A percentile compares a stretch with the other conserved stretches of the same genome.
Conservation (phyloP, 2,888 invertebrate species). For the Rotaria sp. region DNA sequence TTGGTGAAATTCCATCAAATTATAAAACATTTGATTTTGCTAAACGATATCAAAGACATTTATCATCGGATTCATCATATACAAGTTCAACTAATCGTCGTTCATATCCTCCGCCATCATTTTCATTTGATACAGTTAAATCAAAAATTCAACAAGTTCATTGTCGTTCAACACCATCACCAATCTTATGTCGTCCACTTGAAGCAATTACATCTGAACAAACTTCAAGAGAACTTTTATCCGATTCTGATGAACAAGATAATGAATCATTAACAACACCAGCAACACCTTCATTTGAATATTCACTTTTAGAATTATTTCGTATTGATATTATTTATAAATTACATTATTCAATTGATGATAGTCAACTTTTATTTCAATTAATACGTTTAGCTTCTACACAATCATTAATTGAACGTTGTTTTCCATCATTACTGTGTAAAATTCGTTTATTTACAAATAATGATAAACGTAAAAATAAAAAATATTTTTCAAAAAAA, state of each 20-base stretch:
- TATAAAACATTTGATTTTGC: background rate
- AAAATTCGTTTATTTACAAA: background rate
- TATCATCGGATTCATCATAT: constrained; percentile 24
- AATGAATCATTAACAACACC: background rate
- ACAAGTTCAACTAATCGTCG: background rate
- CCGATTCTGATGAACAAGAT: background rate
- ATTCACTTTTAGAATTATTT: constrained; percentile 15
- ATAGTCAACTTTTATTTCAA: background rate
- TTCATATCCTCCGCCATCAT: background rate
- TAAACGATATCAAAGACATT: background rate
- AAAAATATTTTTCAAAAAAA: constrained; percentile 23
- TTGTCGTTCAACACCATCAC: background rate
- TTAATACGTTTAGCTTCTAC: background rate
- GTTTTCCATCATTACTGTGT: constrained; percentile 10
- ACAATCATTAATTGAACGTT: background rate
- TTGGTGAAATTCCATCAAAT: background rate
- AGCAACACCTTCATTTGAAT: background rate
- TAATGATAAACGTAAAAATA: background rate
- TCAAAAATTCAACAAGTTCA: constrained; percentile 25
- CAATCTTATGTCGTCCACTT: background rate
- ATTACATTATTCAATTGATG: background rate
- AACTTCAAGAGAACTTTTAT: background rate
- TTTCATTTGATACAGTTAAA: constrained; percentile 4
- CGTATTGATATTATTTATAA: constrained; percentile 12
- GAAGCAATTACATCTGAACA: background rate